Evolutionary conservation across 2,113 vertebrate species (phyloP).

Genomic region (Lanius ludovicianus): DNA sequence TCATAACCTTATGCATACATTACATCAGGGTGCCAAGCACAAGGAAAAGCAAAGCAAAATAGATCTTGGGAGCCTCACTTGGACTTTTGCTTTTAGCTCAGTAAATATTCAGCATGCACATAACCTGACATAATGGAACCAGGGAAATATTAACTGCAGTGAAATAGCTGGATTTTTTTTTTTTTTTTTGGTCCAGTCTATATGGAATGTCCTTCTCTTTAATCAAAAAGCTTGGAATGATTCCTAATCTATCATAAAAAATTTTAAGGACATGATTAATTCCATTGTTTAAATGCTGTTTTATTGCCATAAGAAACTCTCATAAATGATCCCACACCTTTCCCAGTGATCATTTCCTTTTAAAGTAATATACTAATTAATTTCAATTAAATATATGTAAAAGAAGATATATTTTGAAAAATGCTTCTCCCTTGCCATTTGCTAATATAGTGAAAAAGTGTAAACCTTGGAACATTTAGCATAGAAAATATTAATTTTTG

Average conservation of each 20-base stretch:
- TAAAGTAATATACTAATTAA: constrained; percentile 81
- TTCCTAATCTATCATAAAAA: constrained; percentile 68
- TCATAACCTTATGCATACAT: background rate
- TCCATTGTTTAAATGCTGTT: constrained; percentile 77
- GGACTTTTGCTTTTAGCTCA: constrained; percentile 34
- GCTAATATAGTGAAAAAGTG: constrained; percentile 84
- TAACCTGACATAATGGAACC: constrained; percentile 41
- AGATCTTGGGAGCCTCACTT: background rate
- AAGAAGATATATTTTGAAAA: constrained; percentile 82
- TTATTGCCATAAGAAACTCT: constrained; percentile 75
- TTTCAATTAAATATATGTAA: constrained; percentile 86
- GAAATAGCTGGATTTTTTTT: background rate
- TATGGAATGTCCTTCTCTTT: constrained; percentile 57
- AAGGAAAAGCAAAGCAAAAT: constrained; percentile 34
- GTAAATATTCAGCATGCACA: constrained; percentile 53
- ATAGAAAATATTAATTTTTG: constrained; percentile 89
- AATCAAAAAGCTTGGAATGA: constrained; percentile 69
- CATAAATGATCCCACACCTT: constrained; percentile 74
- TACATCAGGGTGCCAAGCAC: background rate
- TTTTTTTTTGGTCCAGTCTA: background rate
- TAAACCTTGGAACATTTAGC: constrained; percentile 86
- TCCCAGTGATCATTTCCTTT: constrained; percentile 72
- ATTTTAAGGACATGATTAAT: constrained; percentile 73
- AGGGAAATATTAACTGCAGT: constrained; percentile 23
- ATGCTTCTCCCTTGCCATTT: constrained; percentile 76